phyloP scores from a whole-genome alignment of 1,140 invertebrate genomes.

The Bombus vancouverensis region DNA sequence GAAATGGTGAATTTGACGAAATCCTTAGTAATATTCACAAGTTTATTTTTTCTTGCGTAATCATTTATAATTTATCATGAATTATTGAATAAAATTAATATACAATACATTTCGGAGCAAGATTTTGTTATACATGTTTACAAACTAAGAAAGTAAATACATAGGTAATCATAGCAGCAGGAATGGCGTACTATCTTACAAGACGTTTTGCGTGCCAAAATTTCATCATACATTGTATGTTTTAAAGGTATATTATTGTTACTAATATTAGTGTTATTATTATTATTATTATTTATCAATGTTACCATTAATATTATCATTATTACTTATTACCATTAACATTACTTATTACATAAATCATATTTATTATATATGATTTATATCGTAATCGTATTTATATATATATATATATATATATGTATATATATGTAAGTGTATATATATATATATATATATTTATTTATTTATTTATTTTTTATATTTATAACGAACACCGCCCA shows the following conservation, averaged over 20 bases:
- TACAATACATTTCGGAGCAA: constrained; percentile 79
- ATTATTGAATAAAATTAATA: constrained; percentile 80
- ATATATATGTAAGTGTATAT: constrained; percentile 49
- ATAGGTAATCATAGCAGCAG: constrained; percentile 79
- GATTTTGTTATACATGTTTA: constrained; percentile 78
- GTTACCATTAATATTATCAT: constrained; percentile 64
- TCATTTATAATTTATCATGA: constrained; percentile 79
- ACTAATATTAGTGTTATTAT: constrained; percentile 69
- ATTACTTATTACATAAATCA: constrained; percentile 81
- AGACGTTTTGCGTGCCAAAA: constrained; percentile 80
- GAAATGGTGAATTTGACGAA: constrained; percentile 26
- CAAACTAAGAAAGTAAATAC: constrained; percentile 76
- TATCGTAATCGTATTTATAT: constrained; percentile 76
- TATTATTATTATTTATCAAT: constrained; percentile 55
- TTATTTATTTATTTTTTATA: constrained; percentile 81
- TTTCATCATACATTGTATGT: constrained; percentile 69
- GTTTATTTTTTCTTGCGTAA: constrained; percentile 74
- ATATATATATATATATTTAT: constrained; percentile 78
- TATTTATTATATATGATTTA: constrained; percentile 77
- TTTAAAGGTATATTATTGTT: constrained; percentile 70
- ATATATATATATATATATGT: constrained; percentile 76
- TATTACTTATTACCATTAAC: constrained; percentile 74
- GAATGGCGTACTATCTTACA: constrained; percentile 82
- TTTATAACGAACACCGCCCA: constrained; percentile 83
- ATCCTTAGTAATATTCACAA: constrained; percentile 76